Evolutionary conservation across 2,888 invertebrate genomes (phyloP), one percentile per base, ranked within the genome.

Genomic region (Mythimna impura): DNA sequence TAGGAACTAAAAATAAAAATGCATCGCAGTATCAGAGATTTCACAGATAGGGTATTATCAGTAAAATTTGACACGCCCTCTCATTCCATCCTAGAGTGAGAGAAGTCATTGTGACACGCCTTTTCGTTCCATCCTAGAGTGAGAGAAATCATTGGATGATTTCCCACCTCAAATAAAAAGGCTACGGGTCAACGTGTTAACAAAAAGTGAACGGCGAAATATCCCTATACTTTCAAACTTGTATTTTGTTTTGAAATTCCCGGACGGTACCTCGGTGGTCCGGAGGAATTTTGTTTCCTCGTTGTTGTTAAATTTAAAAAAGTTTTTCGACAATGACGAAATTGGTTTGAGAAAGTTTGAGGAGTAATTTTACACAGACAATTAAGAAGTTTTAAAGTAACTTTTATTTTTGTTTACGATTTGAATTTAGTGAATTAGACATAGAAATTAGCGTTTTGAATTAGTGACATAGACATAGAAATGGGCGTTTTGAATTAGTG

Each of bases 201-300:
- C 30, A 30, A 30, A 30, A 30, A 30, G 30, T 30, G 64, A 8
- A 47, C 54, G 60, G 54, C 43, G 22, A 64, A 82, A 73, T 73
- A 66, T 69, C 61, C 60, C 25, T 40, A 22, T 54, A 74, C 54
- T 69, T 76, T 36, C 43, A 22, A 12, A n/a, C 30, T 71, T 34
- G 17, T 60, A 63, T 73, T 81, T 83, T 60, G 70, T 83, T 69
- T 52, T 12, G 62, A 83, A 83, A 65, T 83, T 47, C 65, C 12
- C 60, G 66, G 17, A 17, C 47, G 47, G 47, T 47, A 2, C 17
- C 47, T 30, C 55, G 17, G 25, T 12, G 60, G 57, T 52, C 54
- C 54, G 3, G 30, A 55, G 61, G 58, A 68, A 63, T 74, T 67
- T 61, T 34, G 72, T 52, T 74, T 58, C 52, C 43, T 69, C 34